Conservation (phyloP, 2,113 vertebrate genomes). For the Limanda limanda region DNA sequence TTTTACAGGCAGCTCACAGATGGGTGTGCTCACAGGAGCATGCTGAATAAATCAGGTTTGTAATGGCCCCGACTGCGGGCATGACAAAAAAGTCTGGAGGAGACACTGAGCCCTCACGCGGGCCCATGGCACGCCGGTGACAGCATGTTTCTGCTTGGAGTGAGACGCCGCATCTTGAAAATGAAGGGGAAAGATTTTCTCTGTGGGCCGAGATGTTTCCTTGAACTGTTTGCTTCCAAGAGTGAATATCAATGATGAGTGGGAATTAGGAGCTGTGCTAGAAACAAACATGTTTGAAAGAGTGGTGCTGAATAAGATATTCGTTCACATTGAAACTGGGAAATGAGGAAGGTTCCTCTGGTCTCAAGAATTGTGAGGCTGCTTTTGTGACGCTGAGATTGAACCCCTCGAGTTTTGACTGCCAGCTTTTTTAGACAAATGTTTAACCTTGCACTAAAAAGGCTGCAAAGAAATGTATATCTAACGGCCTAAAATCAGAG, state of each 20-base stretch:
- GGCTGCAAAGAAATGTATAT: background rate
- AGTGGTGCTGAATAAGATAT: conserved; percentile 63
- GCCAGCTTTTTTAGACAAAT: conserved; percentile 9
- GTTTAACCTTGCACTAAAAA: conserved; percentile 8
- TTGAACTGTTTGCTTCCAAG: conserved; percentile 76
- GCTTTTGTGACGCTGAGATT: conserved; percentile 27
- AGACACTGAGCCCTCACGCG: conserved; percentile 32
- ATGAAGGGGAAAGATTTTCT: conserved; percentile 58
- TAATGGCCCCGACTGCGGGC: conserved; percentile 62
- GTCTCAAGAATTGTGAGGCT: conserved; percentile 7
- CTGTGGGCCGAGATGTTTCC: conserved; percentile 64
- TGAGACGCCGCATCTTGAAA: conserved; percentile 43
- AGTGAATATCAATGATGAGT: conserved; percentile 75
- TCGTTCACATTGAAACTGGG: conserved; percentile 3
- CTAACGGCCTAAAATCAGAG: background rate
- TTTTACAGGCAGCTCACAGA: conserved; percentile 66
- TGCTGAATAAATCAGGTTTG: conserved; percentile 64
- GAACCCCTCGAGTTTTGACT: background rate
- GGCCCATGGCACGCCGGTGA: conserved; percentile 19
- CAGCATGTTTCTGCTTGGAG: conserved; percentile 22
- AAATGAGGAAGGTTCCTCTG: conserved; percentile 13
- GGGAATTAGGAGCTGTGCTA: conserved; percentile 63
- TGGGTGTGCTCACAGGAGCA: conserved; percentile 54
- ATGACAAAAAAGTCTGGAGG: conserved; percentile 30
- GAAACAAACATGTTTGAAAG: conserved; percentile 76